phyloP scores from a whole-genome alignment of 2,797 vertebrate species.

The Thaleichthys pacificus region DNA sequence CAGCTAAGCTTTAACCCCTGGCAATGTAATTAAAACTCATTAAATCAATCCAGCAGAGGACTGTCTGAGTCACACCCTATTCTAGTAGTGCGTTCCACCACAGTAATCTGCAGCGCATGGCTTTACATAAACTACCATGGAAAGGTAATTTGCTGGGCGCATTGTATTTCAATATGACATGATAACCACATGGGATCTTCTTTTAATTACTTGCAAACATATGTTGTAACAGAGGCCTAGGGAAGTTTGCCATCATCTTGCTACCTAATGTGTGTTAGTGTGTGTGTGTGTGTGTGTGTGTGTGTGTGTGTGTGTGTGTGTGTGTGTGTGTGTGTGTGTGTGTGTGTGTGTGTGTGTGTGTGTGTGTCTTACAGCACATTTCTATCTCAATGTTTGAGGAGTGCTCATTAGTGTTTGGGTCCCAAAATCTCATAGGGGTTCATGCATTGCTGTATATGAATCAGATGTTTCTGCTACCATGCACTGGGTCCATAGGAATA shows the following conservation, averaged over 20 bases:
- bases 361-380: slow-evolving; percentile 56
- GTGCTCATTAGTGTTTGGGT: slow-evolving; percentile 76
- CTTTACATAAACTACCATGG: slow-evolving; percentile 66
- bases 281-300: slow-evolving; percentile 22
- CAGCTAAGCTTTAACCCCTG: slow-evolving; percentile 32
- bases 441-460: slow-evolving; percentile 68
- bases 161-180: slow-evolving; percentile 74
- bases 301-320: slow-evolving; percentile 27
- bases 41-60: slow-evolving; percentile 44
- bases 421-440: slow-evolving; percentile 61
- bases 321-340: slow-evolving; percentile 22
- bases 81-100: slow-evolving; percentile 46
- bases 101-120: slow-evolving; percentile 47
- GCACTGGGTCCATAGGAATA: slow-evolving; percentile 58
- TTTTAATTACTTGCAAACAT: slow-evolving; percentile 81
- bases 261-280: slow-evolving; percentile 22
- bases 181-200: slow-evolving; percentile 68
- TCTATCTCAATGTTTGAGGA: slow-evolving; percentile 61
- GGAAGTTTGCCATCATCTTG: slow-evolving; percentile 59
- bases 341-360: slow-evolving; percentile 32
- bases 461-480: slow-evolving; percentile 69
- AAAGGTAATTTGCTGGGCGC: slow-evolving; percentile 69
- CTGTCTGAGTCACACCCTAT: slow-evolving; percentile 34
- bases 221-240: slow-evolving; percentile 67
- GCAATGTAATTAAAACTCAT: slow-evolving; percentile 49